phyloP scores from a whole-genome alignment of 2,113 vertebrate genomes.

The Ailurus styani region DNA sequence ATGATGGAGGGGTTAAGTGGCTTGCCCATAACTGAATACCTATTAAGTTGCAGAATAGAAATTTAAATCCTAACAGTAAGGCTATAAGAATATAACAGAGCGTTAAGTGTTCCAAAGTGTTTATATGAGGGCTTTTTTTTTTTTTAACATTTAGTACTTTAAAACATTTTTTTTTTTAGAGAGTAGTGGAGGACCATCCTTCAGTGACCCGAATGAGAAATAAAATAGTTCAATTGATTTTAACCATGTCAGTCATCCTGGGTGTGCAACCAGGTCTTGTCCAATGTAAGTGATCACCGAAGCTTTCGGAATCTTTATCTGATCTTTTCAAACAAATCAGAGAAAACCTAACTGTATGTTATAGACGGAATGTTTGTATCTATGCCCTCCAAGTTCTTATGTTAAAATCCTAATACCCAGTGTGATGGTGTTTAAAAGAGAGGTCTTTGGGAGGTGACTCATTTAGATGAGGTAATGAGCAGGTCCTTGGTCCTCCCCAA shows the following conservation, averaged over 20 bases:
- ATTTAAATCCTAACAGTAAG: not conserved
- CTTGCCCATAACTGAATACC: not conserved
- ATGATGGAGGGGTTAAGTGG: not conserved
- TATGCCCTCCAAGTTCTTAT: not conserved
- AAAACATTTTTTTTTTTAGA: not conserved
- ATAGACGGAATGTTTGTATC: not conserved
- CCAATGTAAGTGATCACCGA: not conserved
- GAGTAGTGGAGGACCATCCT: not conserved
- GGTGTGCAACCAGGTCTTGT: not conserved
- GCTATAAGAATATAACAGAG: not conserved
- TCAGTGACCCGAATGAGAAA: not conserved
- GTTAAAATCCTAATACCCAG: not conserved
- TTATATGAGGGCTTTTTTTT: not conserved
- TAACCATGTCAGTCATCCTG: not conserved
- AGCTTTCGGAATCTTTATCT: not conserved
- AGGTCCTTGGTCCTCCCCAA: no score
- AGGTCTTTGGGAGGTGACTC: not conserved
- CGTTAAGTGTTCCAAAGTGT: not conserved
- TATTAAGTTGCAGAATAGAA: not conserved
- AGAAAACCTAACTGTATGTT: not conserved
- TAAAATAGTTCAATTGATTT: not conserved
- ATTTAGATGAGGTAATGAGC: not conserved
- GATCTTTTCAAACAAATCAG: not conserved
- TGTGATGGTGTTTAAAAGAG: not conserved
- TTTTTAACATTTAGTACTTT: not conserved